A percentile compares a stretch with the other conserved stretches of the same genome.
Evolutionary conservation across 2,113 vertebrate genomes (phyloP).

Genomic region (Conger conger): DNA sequence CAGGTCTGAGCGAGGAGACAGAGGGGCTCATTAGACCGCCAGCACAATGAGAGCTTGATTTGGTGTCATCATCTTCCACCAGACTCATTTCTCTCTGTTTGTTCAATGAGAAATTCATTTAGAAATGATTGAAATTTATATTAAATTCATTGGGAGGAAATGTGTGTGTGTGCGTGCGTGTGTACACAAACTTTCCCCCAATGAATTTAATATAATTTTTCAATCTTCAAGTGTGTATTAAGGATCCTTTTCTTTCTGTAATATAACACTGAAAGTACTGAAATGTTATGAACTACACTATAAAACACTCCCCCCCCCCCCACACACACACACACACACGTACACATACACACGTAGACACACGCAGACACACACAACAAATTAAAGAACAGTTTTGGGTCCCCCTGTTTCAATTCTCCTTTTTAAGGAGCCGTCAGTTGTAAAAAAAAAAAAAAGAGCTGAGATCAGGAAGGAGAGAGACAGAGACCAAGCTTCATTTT

Average conservation of each 20-base stretch:
- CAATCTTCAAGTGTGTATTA: not conserved
- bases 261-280: not conserved
- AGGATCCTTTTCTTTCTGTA: not conserved
- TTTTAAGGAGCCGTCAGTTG: not conserved
- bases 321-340: not conserved
- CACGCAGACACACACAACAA: not conserved
- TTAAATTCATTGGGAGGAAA: constrained; percentile 2
- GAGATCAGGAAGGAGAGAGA: not conserved
- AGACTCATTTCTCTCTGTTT: constrained; percentile 60
- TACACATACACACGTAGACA: not conserved
- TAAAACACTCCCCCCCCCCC: too few species aligned
- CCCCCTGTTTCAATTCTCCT: constrained; percentile 7
- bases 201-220: not conserved
- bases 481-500: not conserved
- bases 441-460: not conserved
- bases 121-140: constrained; percentile 68
- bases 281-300: not conserved
- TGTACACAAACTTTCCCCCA: not conserved
- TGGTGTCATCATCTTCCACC: constrained; percentile 73
- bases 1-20: constrained; percentile 59
- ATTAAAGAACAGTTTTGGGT: not conserved
- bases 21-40: constrained; percentile 65
- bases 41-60: constrained; percentile 68
- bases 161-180: not conserved
- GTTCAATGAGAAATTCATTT: constrained; percentile 42